These are phyloP conservation scores for Tetragnatha versicolor DNA, from an alignment of 1,140 invertebrate species.

Conservation along the genomic window DNA sequence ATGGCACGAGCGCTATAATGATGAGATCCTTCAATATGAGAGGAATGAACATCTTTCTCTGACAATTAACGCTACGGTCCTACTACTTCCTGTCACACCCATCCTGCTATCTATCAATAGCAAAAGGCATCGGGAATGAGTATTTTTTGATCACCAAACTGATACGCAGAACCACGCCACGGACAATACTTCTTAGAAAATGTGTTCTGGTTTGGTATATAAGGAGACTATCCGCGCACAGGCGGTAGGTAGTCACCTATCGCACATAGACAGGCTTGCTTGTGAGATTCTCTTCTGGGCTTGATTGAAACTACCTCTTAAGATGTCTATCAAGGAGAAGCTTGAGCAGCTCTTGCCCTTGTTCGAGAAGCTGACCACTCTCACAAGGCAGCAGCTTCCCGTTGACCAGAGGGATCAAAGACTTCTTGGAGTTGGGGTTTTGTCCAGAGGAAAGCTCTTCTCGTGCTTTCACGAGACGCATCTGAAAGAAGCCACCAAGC, in stretches of 20 bases:
- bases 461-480: slow-evolving; percentile 62
- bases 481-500: slow-evolving; percentile 55
- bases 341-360: slow-evolving; percentile 30
- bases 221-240: background rate
- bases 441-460: slow-evolving; percentile 57
- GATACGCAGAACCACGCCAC: background rate
- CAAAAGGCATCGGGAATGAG: background rate
- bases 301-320: background rate
- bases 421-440: slow-evolving; percentile 34
- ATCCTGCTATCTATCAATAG: slow-evolving; percentile 13
- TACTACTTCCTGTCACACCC: slow-evolving; percentile 4
- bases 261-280: slow-evolving; percentile 24
- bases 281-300: background rate
- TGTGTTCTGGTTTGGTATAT: background rate
- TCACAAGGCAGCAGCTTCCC: slow-evolving; percentile 28
- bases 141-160: background rate
- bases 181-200: slow-evolving; percentile 35
- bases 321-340: slow-evolving; percentile 49
- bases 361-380: slow-evolving; percentile 37
- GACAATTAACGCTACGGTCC: too few relatives aligned
- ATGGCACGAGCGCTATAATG: too few relatives aligned
- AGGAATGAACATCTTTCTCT: too few relatives aligned
- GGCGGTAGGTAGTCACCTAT: background rate
- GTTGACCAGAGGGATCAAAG: slow-evolving; percentile 36
- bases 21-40: too few relatives aligned